These are phyloP conservation scores for Drosophila micromelanica DNA, from an alignment of 1,140 invertebrate species.

Conservation along the genomic window DNA sequence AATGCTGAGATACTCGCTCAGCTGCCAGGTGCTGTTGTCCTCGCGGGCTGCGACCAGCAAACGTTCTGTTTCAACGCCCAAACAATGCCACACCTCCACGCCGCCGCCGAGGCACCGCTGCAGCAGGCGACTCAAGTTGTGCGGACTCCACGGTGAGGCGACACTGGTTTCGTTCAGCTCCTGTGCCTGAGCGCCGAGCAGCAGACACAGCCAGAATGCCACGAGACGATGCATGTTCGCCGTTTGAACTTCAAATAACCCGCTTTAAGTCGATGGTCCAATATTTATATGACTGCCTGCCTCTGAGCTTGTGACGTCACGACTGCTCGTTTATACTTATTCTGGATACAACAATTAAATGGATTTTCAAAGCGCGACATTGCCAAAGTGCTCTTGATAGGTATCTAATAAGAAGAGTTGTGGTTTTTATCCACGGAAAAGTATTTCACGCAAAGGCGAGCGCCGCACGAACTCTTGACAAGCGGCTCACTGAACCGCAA, in stretches of 20 bases:
- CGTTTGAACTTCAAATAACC: constrained; percentile 62
- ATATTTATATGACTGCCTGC: constrained; percentile 5
- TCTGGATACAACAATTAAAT: constrained; percentile 54
- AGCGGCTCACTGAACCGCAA: constrained; percentile 65
- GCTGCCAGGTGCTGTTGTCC: constrained; percentile 86
- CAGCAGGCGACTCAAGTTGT: constrained; percentile 51
- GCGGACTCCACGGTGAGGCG: constrained; percentile 43
- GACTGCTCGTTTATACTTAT: not conserved
- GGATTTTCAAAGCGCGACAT: constrained; percentile 76
- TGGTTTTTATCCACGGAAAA: constrained; percentile 18
- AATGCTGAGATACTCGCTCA: constrained; percentile 86
- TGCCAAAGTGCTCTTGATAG: constrained; percentile 56
- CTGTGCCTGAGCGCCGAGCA: constrained; percentile 20
- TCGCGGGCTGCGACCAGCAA: constrained; percentile 85
- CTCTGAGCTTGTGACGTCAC: constrained; percentile 32
- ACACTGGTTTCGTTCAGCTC: constrained; percentile 6
- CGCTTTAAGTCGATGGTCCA: constrained; percentile 3
- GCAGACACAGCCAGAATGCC: constrained; percentile 40
- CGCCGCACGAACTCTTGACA: constrained; percentile 24
- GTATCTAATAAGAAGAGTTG: constrained; percentile 72
- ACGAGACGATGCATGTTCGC: constrained; percentile 52
- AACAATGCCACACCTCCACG: constrained; percentile 85
- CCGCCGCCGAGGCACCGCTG: constrained; percentile 81
- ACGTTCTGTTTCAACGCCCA: constrained; percentile 86
- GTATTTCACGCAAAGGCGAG: constrained; percentile 27